Evolutionary conservation across 2,888 invertebrate genomes (phyloP), one percentile per base, ranked within the genome.

Genomic region (Polyploca ridens): DNA sequence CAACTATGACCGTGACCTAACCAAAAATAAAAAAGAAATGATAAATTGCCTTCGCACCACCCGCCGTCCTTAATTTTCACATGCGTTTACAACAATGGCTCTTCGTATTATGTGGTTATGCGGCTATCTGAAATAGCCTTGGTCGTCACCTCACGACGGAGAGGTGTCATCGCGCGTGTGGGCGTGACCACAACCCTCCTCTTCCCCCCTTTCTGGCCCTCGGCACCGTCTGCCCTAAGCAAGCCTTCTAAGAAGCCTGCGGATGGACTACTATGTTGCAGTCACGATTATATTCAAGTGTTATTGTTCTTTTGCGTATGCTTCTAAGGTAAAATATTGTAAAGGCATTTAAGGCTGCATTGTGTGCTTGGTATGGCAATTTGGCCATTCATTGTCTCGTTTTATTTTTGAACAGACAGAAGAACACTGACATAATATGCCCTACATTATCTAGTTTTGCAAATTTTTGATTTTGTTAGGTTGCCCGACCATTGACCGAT

Each of bases 101-200:
- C 35, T 64, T 66, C 66, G 67, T 66, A 58, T 72, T 72, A 54
- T 54, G 54, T 54, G 54, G 54, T 54, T 54, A 54, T 69, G 71
- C 44, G 72, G 72, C 67, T 70, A 76, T 77, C 70, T 54, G 54
- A 33, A 67, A 74, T 71, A 69, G 65, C 66, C 64, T 66, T 66
- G 69, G 69, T 71, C 65, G 69, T 73, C 78, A 73, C 67, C 67
- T 72, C 64, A 69, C 62, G 54, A 54, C 54, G 54, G 54, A 54
- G 63, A 69, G 72, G 74, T 85, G 79, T 80, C 81, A 80, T 80
- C 74, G 74, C 73, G 76, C 75, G 82, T 83, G 87, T 87, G 82
- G 85, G 85, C 77, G 84, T 79, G 68, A 79, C 85, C 82, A 68
- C 81, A 78, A 67, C 62, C 66, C 58, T 67, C 72, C 64, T 64